Evolutionary conservation across 2,797 vertebrate genomes (phyloP).

Genomic region (Stomatorhinus walkeri): DNA sequence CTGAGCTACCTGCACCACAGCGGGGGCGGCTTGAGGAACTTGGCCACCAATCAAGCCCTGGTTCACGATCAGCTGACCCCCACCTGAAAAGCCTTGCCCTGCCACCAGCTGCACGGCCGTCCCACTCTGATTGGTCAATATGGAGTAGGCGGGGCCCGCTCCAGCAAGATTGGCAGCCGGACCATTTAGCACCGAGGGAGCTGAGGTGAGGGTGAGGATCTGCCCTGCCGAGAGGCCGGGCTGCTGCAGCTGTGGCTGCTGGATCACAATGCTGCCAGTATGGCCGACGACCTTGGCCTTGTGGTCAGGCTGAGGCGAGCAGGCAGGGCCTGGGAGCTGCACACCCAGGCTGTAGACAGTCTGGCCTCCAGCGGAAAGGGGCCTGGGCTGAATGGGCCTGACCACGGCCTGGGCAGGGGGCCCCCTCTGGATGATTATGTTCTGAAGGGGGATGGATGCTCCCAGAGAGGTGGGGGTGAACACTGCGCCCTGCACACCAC

Average conservation of each 20-base stretch:
- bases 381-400: slow-evolving; percentile 93
- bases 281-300: slow-evolving; percentile 59
- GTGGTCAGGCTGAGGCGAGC: slow-evolving; percentile 61
- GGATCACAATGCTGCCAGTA: slow-evolving; percentile 74
- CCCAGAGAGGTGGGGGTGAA: slow-evolving; percentile 75
- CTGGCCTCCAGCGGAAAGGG: slow-evolving; percentile 79
- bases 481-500: slow-evolving; percentile 62
- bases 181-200: slow-evolving; percentile 70
- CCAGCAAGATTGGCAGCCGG: slow-evolving; percentile 66
- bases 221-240: slow-evolving; percentile 68
- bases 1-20: slow-evolving; percentile 73
- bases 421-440: slow-evolving; percentile 95
- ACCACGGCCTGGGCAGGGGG: slow-evolving; percentile 80
- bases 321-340: slow-evolving; percentile 56
- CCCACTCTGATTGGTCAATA: slow-evolving; percentile 77
- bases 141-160: slow-evolving; percentile 71
- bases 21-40: slow-evolving; percentile 60
- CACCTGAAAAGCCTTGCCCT: slow-evolving; percentile 78
- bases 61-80: slow-evolving; percentile 84
- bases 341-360: slow-evolving; percentile 82
- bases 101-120: slow-evolving; percentile 78
- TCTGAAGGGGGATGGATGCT: slow-evolving; percentile 83
- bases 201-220: slow-evolving; percentile 76
- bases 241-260: slow-evolving; percentile 71
- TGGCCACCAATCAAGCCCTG: slow-evolving; percentile 75